Base-by-base conservation (phyloP, 2,888 invertebrate species). In the Pandemis cinnamomeana region DNA sequence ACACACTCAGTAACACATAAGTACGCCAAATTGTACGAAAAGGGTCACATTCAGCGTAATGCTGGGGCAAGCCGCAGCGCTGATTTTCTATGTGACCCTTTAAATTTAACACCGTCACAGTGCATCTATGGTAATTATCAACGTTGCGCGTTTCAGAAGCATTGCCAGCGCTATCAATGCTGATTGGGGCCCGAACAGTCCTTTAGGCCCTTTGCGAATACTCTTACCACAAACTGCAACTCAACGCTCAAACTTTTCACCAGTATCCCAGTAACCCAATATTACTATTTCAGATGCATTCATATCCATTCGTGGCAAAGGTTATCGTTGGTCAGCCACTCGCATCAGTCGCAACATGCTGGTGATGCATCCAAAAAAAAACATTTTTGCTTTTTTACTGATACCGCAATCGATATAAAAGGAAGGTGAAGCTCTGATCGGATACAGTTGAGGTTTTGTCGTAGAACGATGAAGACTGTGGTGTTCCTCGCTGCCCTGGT, bases 381-480 rank as follows among this genome's bases (percentile, higher is more conserved):
- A 48, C 10, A 51, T 6, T 13, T n/a, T 51, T 51, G 0, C 11
- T 11, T 48, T 48, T 48, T 48, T 11, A 48, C 55, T 55, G 55
- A 55, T 55, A 55, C 2, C 5, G 8, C 20, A 13, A 7, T 6
- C 20, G 20, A 10, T 55, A 55, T 55, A 55, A 15, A 53, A 55
- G 55, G 11, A 20, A 55, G 2, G 6, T 20, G 8, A 55, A 10
- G 20, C 55, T 10, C 2, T 20, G 61, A 11, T 36, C 11, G 8
- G 60, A 69, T 58, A 77, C 77, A 78, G 77, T 78, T 71, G 60
- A 68, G 67, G 60, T 71, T 60, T 36, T 10, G 70, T 60, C 58
- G 55, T 51, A 46, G 73, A 68, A 83, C 76, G 67, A 83, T 82
- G 85, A 85, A 79, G 82, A 80, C 82, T 77, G 77, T 84, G 75